Conservation (phyloP, 2,888 invertebrate genomes). For the Cremastobaeus sp. region DNA sequence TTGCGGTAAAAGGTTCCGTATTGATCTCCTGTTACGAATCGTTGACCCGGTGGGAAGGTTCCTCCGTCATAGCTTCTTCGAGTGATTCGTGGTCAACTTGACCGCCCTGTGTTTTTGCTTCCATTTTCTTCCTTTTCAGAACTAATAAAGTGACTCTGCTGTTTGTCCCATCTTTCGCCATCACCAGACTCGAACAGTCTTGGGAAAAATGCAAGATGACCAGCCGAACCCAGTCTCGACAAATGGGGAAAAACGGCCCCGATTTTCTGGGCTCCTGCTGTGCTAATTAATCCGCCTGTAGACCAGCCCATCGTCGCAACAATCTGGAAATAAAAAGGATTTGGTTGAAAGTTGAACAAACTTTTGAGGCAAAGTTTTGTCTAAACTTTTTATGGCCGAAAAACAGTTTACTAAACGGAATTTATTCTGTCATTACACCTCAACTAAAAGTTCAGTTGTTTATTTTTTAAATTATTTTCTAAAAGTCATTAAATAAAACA, state of each 20-base stretch:
- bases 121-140: constrained; percentile 56
- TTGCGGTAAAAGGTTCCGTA: constrained; percentile 66
- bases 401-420: too few species aligned
- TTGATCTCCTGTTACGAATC: constrained; percentile 58
- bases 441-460: too few species aligned
- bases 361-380: constrained; percentile 5
- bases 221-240: constrained; percentile 11
- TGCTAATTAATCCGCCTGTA: constrained; percentile 18
- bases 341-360: too few species aligned
- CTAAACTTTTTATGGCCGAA: constrained; percentile 8
- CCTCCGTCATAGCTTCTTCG: constrained; percentile 65
- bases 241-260: not conserved
- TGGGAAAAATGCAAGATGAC: constrained; percentile 67
- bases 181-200: constrained; percentile 72
- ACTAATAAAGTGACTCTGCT: constrained; percentile 75
- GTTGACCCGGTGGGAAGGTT: constrained; percentile 68
- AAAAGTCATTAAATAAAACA: too few species aligned
- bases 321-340: too few species aligned
- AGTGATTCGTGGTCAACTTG: constrained; percentile 73
- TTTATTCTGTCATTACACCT: too few species aligned
- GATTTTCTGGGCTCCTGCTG: constrained; percentile 4
- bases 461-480: too few species aligned
- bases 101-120: constrained; percentile 58
- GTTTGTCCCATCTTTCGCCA: constrained; percentile 74
- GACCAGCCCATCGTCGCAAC: too few species aligned